Percentiles rank a stretch among this genome's conserved stretches.
These are phyloP conservation scores for Xanthia icteritia DNA, from an alignment of 2,888 invertebrate species.

Conservation along the genomic window DNA sequence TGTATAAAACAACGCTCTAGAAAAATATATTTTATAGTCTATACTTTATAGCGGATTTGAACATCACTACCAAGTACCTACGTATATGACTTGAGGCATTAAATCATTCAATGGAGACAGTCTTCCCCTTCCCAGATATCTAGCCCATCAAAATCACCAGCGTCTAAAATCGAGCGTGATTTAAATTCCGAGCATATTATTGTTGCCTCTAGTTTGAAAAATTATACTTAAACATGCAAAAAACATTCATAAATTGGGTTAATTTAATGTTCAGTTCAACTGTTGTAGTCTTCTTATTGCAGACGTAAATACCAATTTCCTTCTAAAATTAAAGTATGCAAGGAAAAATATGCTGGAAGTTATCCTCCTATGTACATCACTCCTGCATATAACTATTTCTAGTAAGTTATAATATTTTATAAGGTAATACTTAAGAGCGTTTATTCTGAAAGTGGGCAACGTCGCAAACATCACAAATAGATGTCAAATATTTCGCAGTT, in stretches of 20 bases:
- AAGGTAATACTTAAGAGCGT: not conserved
- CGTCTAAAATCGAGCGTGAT: not conserved
- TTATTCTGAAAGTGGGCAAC: too few species aligned
- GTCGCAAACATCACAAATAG: too few species aligned
- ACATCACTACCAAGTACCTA: too few species aligned
- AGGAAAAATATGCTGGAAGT: slow-evolving; percentile 75
- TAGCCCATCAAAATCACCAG: not conserved
- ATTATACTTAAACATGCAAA: not conserved
- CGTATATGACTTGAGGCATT: not conserved
- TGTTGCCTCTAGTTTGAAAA: slow-evolving; percentile 15
- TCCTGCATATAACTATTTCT: slow-evolving; percentile 86
- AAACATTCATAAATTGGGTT: not conserved
- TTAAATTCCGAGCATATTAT: not conserved
- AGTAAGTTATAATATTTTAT: slow-evolving; percentile 73
- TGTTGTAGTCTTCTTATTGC: slow-evolving; percentile 20
- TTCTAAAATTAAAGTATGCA: slow-evolving; percentile 74
- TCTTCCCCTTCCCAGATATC: too few species aligned
- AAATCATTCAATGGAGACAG: not conserved
- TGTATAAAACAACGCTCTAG: too few species aligned
- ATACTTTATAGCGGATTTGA: too few species aligned
- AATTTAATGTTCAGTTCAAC: not conserved
- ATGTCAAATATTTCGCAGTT: too few species aligned
- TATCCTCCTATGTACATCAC: slow-evolving; percentile 80
- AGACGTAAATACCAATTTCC: slow-evolving; percentile 2
- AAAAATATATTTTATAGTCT: too few species aligned